A percentile compares a stretch with the other conserved stretches of the same genome.
These are phyloP conservation scores for Trimorus sp. DNA, from an alignment of 2,888 invertebrate species.

Conservation along the genomic window DNA sequence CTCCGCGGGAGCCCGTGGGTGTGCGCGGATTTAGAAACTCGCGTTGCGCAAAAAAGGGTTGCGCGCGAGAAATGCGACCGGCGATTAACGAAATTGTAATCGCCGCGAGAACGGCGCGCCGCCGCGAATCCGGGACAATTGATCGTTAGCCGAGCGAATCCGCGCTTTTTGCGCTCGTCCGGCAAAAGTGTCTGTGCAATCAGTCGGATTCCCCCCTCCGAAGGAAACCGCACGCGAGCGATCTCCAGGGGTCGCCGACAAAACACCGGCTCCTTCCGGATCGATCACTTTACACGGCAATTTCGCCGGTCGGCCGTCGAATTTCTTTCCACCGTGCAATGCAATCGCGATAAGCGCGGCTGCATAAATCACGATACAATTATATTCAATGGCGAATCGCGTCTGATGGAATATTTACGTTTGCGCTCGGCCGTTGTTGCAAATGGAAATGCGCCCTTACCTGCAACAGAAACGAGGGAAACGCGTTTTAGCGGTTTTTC, in stretches of 20 bases:
- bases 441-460: constrained; percentile 37
- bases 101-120: too few relatives aligned
- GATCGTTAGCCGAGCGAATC: constrained; percentile 20
- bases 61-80: neutral
- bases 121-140: constrained; percentile 19
- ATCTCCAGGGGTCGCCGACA: constrained; percentile 41
- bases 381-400: constrained; percentile 48
- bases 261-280: constrained; percentile 45
- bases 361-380: constrained; percentile 60
- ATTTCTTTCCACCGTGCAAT: constrained; percentile 54
- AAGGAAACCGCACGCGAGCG: constrained; percentile 35
- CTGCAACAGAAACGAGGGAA: constrained; percentile 43
- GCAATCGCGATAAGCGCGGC: constrained; percentile 51
- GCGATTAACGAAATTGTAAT: neutral
- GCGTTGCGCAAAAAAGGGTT: constrained; percentile 9
- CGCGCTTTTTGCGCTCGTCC: constrained; percentile 16
- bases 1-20: constrained; percentile 10
- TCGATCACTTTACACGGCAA: constrained; percentile 48
- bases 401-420: constrained; percentile 38
- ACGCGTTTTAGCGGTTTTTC: constrained; percentile 5
- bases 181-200: constrained; percentile 18
- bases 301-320: constrained; percentile 30
- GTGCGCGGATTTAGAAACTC: constrained; percentile 14
- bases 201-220: too few relatives aligned
- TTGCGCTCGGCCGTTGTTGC: constrained; percentile 17